These are phyloP conservation scores for Caenorhabditis doughertyi DNA, from an alignment of 2,888 invertebrate species.

Conservation along the genomic window DNA sequence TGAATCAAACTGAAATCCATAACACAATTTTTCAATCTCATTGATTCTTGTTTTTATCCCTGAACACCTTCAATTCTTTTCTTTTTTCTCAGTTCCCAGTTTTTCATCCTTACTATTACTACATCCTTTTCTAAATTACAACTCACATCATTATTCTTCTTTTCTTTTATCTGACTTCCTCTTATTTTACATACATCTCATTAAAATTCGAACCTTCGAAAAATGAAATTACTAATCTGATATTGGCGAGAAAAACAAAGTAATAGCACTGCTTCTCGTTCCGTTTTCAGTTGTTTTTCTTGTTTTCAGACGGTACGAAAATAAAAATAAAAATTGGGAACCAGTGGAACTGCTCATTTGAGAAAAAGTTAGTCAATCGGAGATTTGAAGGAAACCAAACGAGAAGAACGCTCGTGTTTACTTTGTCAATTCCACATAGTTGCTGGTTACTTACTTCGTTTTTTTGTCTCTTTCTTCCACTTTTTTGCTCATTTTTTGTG, in stretches of 20 bases:
- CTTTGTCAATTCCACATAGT: conserved; percentile 40
- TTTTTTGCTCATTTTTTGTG: background rate
- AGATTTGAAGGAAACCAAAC: conserved; percentile 16
- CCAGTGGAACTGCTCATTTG: background rate
- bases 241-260: background rate
- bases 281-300: background rate
- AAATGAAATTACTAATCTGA: conserved; percentile 6
- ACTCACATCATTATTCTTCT: background rate
- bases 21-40: too few species aligned
- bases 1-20: too few species aligned
- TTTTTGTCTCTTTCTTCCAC: background rate
- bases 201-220: conserved; percentile 2
- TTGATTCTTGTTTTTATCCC: too few species aligned
- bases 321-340: background rate
- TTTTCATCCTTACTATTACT: background rate
- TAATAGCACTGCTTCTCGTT: background rate
- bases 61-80: background rate
- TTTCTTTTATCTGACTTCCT: background rate
- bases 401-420: conserved; percentile 30
- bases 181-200: conserved; percentile 2
- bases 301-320: background rate
- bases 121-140: background rate
- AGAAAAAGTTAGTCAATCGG: conserved; percentile 7
- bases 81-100: too few species aligned
- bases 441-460: conserved; percentile 22